Evolutionary conservation across 1,140 invertebrate genomes (phyloP), one percentile per base, ranked within the genome.

Genomic region (Lysiphlebus fabarum): DNA sequence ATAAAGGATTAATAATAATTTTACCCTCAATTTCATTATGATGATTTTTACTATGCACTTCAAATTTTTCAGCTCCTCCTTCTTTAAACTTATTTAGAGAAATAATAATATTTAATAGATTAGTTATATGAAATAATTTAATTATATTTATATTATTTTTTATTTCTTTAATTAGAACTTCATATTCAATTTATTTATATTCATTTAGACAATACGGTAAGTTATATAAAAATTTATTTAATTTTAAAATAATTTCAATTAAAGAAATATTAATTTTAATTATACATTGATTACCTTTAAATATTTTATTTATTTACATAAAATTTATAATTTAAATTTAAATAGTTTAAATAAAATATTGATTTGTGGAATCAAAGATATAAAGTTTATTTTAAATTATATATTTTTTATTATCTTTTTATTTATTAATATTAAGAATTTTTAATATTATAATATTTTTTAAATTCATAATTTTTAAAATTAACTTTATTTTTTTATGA

Each of bases 271-370:
- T 84, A 76, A 71, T 83, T 70, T 76, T 84, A 75, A 62, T 83
- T 64, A 74, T 83, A 70, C 83, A 86, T 82, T 83, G 73, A 76
- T 69, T 84, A 62, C 81, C 84, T 68, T 79, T 85, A 79, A 82
- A 58, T 58, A 40, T 58, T 38, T 7, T 82, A 82, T 66, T 84
- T 62, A 69, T 85, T 64, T 68, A 84, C 82, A 70, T 74, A 68
- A 77, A 80, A 67, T 76, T 70, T 71, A 75, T 77, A 71, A 70
- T 76, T 81, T 76, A 79, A 79, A 72, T 77, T 83, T 82, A 82
- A 80, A 81, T 83, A 81, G 80, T 84, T 84, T 82, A 82, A 72
- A 56, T 65, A 78, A 84, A 84, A 83, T 81, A 70, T 54, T 54
- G 10, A 38, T 54, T 17, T 81, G 17, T 17, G 17, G 17, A 17